Evolutionary conservation across 1,140 invertebrate genomes (phyloP), one percentile per base, ranked within the genome.

Genomic region (Drosophila orena): DNA sequence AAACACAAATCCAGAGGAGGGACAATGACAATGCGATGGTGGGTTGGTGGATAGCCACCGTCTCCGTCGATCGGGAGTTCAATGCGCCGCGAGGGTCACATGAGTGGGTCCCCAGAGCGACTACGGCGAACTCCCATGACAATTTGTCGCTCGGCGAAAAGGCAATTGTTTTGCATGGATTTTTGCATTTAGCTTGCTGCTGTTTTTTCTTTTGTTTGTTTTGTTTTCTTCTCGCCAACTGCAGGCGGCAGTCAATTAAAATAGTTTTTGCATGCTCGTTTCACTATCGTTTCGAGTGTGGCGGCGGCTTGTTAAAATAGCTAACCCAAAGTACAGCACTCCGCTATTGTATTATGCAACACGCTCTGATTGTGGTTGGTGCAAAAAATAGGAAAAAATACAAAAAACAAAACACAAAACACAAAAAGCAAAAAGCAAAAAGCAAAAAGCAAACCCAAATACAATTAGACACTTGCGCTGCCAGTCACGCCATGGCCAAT

Each of bases 381-480:
- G 44, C n/a, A 47, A 49, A 53, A 62, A 68, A 68, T 15, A 42
- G n/a, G n/a, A 42, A 40, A 14, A 14, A 40, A 42, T 3, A 15
- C 1, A 2, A 42, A 6, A 17, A 0, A 17, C 17, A 6, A 2
- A 42, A 3, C 3, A 20, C 2, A 17, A 10, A 43, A 60, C 43
- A 58, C 40, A 49, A 65, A 77, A 65, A 52, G 35, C 56, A 60
- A 2, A 42, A 3, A 10, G 12, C 2, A 17, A 10, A 43, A 60
- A 47, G 55, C 40, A 49, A 65, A 77, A 65, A 52, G 35, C 56
- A 60, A 72, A 66, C 44, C 58, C 43, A 77, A 86, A 81, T 43
- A 88, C 78, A 86, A 88, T 86, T 86, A 88, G 81, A 78, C 81
- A 86, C 83, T 88, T 88, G 83, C 79, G 65, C 78, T 88, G 78